These are phyloP conservation scores for Mesoclemmys tuberculata DNA, from an alignment of 2,113 vertebrate species.

Conservation along the genomic window DNA sequence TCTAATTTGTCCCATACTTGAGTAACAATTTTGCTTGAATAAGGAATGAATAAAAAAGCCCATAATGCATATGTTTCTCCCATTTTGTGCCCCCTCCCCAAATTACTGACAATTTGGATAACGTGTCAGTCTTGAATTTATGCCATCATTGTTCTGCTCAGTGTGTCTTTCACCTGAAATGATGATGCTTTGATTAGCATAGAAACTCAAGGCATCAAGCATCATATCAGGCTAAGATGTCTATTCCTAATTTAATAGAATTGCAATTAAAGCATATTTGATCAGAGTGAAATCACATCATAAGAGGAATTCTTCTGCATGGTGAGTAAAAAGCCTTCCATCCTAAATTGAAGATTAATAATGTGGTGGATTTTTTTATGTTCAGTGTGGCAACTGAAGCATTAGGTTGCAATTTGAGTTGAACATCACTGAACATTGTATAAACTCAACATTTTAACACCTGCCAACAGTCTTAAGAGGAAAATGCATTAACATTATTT, in stretches of 20 bases:
- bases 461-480: slow-evolving; percentile 62
- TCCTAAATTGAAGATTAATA: slow-evolving; percentile 73
- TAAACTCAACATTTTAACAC: slow-evolving; percentile 71
- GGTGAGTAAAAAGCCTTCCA: slow-evolving; percentile 69
- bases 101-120: slow-evolving; percentile 60
- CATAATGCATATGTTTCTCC: neutral
- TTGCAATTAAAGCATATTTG: slow-evolving; percentile 75
- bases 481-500: slow-evolving; percentile 75
- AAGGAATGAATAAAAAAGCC: neutral
- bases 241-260: slow-evolving; percentile 75
- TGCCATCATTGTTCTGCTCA: slow-evolving; percentile 71
- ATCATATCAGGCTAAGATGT: slow-evolving; percentile 67
- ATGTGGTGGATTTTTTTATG: slow-evolving; percentile 53
- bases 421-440: slow-evolving; percentile 68
- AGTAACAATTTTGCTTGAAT: neutral
- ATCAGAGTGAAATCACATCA: slow-evolving; percentile 63
- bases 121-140: slow-evolving; percentile 71
- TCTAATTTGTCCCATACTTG: neutral
- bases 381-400: slow-evolving; percentile 66
- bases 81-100: rapidly evolving
- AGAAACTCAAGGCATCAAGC: slow-evolving; percentile 73
- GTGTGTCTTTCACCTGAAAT: slow-evolving; percentile 72
- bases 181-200: slow-evolving; percentile 75
- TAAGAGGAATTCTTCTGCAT: slow-evolving; percentile 57
- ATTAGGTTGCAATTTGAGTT: slow-evolving; percentile 60